Evolutionary conservation across 2,113 vertebrate species (phyloP), one percentile per base, ranked within the genome.

Genomic region (Ginglymostoma cirratum): DNA sequence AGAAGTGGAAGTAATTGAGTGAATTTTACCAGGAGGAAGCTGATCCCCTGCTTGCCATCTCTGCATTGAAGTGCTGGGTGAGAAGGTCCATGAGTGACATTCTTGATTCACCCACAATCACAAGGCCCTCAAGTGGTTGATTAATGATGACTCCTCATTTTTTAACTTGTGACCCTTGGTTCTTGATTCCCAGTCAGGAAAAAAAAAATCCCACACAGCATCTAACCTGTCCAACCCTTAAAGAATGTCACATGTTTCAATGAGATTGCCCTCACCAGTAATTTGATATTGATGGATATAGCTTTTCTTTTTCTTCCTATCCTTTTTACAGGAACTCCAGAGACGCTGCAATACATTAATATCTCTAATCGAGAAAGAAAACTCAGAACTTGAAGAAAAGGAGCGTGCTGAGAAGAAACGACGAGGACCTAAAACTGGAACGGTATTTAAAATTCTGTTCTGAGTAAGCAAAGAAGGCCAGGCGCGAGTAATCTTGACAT

Each of bases 361-460:
- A 97, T 98, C 98, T 61, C 97, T 99, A 96, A 99, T 99, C 96
- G 98, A 99, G 96, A 98, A 99, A 96, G 98, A 99, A 97, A 99
- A 99, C 96, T 98, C 98, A 97, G 98, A 99, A 97, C 98, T 99
- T 48, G 98, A 99, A 96, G 98, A 99, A 97, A 99, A 98, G 96
- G 98, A 99, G 87, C 97, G 98, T 97, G 98, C 98, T 55, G 98
- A 99, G 97, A 99, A 98, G 97, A 99, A 98, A 98, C 98, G 98
- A 96, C 97, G 98, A 96, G 97, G 97, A 97, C 97, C 98, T 96
- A 99, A 98, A 98, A 97, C 97, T 96, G 97, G 98, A 97, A 97
- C 97, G 96, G 98, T 98, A 98, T 96, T 97, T 97, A 96, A 97
- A 95, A 96, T 34, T 86, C 23, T 0, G 0, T 87, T 67, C 66